phyloP scores from a whole-genome alignment of 2,797 vertebrate genomes.

The Sardinella longiceps region DNA sequence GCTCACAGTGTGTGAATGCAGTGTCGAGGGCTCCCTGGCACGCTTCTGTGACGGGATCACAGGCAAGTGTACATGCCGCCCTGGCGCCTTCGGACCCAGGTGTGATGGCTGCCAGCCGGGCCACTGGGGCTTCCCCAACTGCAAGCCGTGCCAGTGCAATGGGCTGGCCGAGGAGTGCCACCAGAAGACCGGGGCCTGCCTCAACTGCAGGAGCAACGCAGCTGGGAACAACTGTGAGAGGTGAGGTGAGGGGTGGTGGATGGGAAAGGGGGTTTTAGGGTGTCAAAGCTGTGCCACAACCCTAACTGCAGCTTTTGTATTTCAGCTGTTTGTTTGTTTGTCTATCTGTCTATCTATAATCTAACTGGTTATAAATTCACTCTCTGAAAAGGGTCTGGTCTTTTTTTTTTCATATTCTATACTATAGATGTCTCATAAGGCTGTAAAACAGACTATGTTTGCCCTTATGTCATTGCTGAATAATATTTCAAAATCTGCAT shows the following conservation, averaged over 20 bases:
- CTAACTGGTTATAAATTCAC: background rate
- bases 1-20: slow-evolving; percentile 87
- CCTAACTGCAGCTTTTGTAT: background rate
- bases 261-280: background rate
- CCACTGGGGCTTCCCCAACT: slow-evolving; percentile 93
- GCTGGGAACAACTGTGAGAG: slow-evolving; percentile 87
- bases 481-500: background rate
- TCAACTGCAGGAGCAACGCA: slow-evolving; percentile 82
- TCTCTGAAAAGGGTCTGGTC: background rate
- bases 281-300: background rate
- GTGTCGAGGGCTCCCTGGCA: slow-evolving; percentile 82
- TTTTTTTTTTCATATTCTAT: background rate
- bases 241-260: slow-evolving; percentile 60
- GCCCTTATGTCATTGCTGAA: background rate
- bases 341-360: background rate
- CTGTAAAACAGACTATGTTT: background rate
- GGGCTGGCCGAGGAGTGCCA: slow-evolving; percentile 85
- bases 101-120: slow-evolving; percentile 88
- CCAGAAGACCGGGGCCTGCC: slow-evolving; percentile 79
- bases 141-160: slow-evolving; percentile 87
- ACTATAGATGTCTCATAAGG: background rate
- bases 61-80: slow-evolving; percentile 87
- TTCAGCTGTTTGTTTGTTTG: background rate
- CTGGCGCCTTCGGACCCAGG: slow-evolving; percentile 83
- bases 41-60: slow-evolving; percentile 82